phyloP scores from a whole-genome alignment of 1,140 invertebrate genomes.

The Drosophila subpulchrella region DNA sequence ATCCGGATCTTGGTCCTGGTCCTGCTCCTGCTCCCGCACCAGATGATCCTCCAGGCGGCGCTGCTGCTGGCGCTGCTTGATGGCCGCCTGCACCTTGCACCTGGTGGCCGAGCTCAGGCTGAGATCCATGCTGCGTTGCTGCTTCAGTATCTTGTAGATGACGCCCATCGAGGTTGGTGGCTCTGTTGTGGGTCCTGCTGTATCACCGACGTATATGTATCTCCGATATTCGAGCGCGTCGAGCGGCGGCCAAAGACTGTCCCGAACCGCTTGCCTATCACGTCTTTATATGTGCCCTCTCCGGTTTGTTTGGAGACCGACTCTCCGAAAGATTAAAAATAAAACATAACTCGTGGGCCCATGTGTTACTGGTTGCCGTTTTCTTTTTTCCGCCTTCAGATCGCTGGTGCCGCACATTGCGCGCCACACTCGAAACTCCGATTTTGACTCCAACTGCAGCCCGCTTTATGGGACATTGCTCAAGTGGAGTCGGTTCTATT shows the following conservation, averaged over 20 bases:
- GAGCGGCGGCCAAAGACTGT: slow-evolving; percentile 59
- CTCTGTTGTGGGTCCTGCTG: slow-evolving; percentile 2
- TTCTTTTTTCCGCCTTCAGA: not conserved
- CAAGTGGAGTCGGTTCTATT: slow-evolving; percentile 73
- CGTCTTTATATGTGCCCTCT: slow-evolving; percentile 54
- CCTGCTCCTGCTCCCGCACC: slow-evolving; percentile 9
- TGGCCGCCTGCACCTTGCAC: slow-evolving; percentile 67
- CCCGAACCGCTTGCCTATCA: slow-evolving; percentile 19
- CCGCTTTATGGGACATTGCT: slow-evolving; percentile 67
- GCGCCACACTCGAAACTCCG: slow-evolving; percentile 53
- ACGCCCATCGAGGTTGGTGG: slow-evolving; percentile 65
- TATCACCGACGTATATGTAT: not conserved
- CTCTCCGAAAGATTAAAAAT: slow-evolving; percentile 63
- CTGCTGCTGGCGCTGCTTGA: slow-evolving; percentile 64
- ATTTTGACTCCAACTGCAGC: slow-evolving; percentile 25
- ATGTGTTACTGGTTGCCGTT: slow-evolving; percentile 25
- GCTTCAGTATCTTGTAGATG: slow-evolving; percentile 79
- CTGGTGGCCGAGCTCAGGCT: slow-evolving; percentile 58
- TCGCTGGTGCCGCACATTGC: slow-evolving; percentile 37
- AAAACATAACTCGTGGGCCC: slow-evolving; percentile 65
- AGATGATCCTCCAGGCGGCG: slow-evolving; percentile 21
- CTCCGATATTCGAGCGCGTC: slow-evolving; percentile 14
- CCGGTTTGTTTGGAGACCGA: slow-evolving; percentile 43
- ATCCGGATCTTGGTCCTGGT: slow-evolving; percentile 6
- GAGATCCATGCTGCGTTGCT: slow-evolving; percentile 68